phyloP scores from a whole-genome alignment of 2,113 vertebrate species.

The Mandrillus leucophaeus region DNA sequence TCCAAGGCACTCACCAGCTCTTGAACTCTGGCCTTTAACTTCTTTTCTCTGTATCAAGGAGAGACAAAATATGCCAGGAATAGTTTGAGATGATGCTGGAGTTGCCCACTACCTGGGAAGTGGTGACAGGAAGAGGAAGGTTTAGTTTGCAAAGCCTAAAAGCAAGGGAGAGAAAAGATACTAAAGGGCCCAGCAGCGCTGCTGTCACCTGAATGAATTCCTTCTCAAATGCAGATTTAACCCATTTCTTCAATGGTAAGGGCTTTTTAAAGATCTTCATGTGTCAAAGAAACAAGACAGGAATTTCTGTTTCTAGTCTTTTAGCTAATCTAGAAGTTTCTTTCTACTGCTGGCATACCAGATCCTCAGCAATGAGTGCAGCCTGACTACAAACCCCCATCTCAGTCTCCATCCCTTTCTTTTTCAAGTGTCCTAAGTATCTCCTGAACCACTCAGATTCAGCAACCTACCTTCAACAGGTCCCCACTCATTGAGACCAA shows the following conservation, averaged over 20 bases:
- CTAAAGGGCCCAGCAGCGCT: background rate
- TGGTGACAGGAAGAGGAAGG: background rate
- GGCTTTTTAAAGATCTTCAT: background rate
- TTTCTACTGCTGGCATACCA: background rate
- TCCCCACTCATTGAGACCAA: background rate
- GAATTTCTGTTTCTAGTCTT: background rate
- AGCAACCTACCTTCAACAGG: background rate
- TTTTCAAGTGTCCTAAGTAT: background rate
- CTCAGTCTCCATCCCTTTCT: background rate
- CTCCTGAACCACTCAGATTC: background rate
- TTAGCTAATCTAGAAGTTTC: background rate
- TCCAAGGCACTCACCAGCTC: conserved; percentile 91
- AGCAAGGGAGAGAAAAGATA: background rate
- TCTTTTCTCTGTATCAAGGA: conserved; percentile 88
- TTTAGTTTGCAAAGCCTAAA: background rate
- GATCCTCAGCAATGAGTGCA: background rate
- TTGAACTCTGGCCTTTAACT: conserved; percentile 90
- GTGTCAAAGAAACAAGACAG: background rate
- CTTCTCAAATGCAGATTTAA: background rate
- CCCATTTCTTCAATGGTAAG: background rate
- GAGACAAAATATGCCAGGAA: background rate
- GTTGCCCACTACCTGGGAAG: background rate
- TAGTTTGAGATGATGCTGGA: background rate
- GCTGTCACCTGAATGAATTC: background rate
- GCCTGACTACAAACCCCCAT: background rate